Conservation (phyloP, 2,888 invertebrate genomes). For the Eristalis intricaria region DNA sequence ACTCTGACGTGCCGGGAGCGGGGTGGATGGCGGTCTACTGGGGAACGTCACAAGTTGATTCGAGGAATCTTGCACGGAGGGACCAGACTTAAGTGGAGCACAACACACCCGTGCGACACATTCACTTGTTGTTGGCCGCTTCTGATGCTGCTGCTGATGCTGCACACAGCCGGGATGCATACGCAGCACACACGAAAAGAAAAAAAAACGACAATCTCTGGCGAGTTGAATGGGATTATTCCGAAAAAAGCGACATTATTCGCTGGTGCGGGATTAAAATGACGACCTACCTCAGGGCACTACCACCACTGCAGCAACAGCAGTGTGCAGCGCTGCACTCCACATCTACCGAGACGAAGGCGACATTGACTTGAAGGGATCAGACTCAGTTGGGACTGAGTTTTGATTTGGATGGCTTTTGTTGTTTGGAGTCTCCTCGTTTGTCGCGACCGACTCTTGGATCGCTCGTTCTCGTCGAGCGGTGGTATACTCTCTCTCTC, state of each 20-base stretch:
- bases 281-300: conserved; percentile 74
- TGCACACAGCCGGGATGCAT: conserved; percentile 10
- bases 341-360: not conserved
- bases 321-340: not conserved
- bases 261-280: conserved; percentile 74
- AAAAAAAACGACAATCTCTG: conserved; percentile 38
- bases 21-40: not conserved
- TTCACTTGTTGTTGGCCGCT: conserved; percentile 41
- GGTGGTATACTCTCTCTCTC: conserved; percentile 49
- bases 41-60: conserved; percentile 45
- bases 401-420: conserved; percentile 54
- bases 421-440: conserved; percentile 32
- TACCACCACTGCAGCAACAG: conserved; percentile 14
- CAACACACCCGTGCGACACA: conserved; percentile 50
- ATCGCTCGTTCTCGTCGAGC: no score
- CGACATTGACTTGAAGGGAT: conserved; percentile 34
- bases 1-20: conserved; percentile 4
- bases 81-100: conserved; percentile 67
- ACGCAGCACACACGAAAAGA: conserved; percentile 38
- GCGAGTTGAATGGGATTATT: conserved; percentile 71
- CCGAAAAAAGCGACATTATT: conserved; percentile 73
- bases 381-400: conserved; percentile 35
- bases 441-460: not conserved
- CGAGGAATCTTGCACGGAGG: conserved; percentile 44
- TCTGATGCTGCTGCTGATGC: conserved; percentile 4